Conservation (phyloP, 2,113 vertebrate species). For the Mionectes macconnelli region DNA sequence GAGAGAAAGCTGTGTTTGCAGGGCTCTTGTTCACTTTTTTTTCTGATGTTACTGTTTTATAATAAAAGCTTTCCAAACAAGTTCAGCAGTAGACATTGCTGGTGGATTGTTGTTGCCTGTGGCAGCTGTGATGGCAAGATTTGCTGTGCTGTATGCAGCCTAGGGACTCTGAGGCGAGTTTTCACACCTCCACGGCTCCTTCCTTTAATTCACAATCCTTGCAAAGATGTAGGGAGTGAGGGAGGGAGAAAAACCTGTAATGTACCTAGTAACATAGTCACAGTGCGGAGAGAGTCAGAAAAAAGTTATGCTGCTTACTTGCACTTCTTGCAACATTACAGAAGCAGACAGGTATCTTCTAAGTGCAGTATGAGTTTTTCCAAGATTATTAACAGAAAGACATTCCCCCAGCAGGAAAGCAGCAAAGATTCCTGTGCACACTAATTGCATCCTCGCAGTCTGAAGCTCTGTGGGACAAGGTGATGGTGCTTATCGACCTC, state of each 20-base stretch:
- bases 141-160: conserved; percentile 11
- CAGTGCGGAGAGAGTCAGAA: not conserved
- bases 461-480: not conserved
- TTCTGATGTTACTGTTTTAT: not conserved
- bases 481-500: not conserved
- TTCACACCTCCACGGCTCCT: not conserved
- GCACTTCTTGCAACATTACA: conserved; percentile 18
- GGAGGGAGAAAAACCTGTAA: not conserved
- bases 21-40: not conserved
- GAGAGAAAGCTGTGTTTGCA: not conserved
- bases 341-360: not conserved
- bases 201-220: conserved; percentile 42
- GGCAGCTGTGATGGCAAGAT: not conserved
- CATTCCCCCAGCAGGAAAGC: not conserved
- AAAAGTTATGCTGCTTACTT: not conserved
- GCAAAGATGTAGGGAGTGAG: not conserved
- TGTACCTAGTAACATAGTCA: not conserved
- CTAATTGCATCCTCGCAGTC: not conserved
- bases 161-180: conserved; percentile 6
- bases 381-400: not conserved
- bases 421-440: not conserved
- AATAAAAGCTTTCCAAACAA: conserved; percentile 34
- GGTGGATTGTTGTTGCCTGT: conserved; percentile 53
- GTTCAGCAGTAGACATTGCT: not conserved
- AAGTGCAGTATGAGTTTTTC: not conserved